Conservation (phyloP, 2,797 vertebrate species). For the Malacoctenus gilli region DNA sequence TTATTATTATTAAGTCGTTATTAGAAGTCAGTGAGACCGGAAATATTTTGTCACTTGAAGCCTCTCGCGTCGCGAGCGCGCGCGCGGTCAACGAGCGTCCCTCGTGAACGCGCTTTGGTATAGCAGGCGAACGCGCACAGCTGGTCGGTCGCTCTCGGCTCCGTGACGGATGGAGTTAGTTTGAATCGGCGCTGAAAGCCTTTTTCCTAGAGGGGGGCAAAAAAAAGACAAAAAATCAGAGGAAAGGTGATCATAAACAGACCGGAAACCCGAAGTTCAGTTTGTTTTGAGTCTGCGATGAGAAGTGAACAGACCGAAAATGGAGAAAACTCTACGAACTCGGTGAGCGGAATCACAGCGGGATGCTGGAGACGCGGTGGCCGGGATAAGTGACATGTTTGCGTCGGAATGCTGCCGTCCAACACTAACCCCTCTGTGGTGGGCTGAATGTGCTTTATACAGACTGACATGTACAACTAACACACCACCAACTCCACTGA, state of each 20-base stretch:
- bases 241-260: neutral
- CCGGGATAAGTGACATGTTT: conserved; percentile 36
- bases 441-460: conserved; percentile 1
- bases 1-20: no score
- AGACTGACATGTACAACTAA: no score
- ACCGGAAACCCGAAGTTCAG: conserved; percentile 36
- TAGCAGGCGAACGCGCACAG: conserved; percentile 51
- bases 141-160: conserved; percentile 34
- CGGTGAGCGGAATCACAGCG: conserved; percentile 75
- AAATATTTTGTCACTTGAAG: neutral
- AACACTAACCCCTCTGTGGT: conserved; percentile 48
- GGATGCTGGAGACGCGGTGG: conserved; percentile 20
- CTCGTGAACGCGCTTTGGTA: neutral
- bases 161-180: conserved; percentile 74
- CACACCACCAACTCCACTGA: no score
- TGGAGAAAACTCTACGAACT: conserved; percentile 74
- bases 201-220: conserved; percentile 39
- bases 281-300: conserved; percentile 73
- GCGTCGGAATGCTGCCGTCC: conserved; percentile 25
- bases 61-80: conserved; percentile 10
- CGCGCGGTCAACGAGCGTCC: conserved; percentile 3
- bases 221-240: conserved; percentile 1
- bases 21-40: no score
- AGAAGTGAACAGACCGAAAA: conserved; percentile 73
- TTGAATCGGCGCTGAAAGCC: conserved; percentile 35